Percentiles rank a stretch among this genome's conserved stretches.
These are phyloP conservation scores for Triplophysa tibetana DNA, from an alignment of 2,113 vertebrate species.

Conservation along the genomic window DNA sequence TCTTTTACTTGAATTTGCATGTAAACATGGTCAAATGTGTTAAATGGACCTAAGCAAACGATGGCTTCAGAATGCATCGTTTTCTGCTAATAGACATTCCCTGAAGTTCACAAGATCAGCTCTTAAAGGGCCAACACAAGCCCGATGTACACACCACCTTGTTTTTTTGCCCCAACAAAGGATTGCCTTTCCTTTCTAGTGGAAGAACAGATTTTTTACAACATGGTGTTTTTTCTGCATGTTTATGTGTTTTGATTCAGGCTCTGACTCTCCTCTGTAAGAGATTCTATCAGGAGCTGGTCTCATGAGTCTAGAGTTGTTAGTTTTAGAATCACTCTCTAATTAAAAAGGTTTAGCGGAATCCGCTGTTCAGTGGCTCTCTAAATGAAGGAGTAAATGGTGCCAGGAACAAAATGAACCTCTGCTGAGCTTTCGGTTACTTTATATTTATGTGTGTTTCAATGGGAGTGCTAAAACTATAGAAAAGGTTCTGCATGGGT, in stretches of 20 bases:
- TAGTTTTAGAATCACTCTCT: conserved; percentile 50
- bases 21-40: too few relatives aligned
- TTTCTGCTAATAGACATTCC: too few relatives aligned
- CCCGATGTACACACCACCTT: background rate
- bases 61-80: background rate
- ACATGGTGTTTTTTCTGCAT: conserved; percentile 5
- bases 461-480: background rate
- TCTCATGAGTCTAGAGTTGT: conserved; percentile 41
- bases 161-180: background rate
- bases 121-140: conserved; percentile 54
- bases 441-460: background rate
- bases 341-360: conserved; percentile 53
- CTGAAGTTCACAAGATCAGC: too few relatives aligned
- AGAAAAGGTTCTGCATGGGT: too few relatives aligned
- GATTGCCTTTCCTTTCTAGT: conserved; percentile 15
- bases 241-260: background rate
- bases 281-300: conserved; percentile 41
- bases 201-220: background rate
- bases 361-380: conserved; percentile 38
- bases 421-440: conserved; percentile 4
- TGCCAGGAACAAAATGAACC: conserved; percentile 50
- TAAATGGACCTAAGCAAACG: too few relatives aligned
- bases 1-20: background rate
- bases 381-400: conserved; percentile 48
- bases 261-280: conserved; percentile 11